phyloP scores from a whole-genome alignment of 2,888 invertebrate genomes.

The Blera fallax region DNA sequence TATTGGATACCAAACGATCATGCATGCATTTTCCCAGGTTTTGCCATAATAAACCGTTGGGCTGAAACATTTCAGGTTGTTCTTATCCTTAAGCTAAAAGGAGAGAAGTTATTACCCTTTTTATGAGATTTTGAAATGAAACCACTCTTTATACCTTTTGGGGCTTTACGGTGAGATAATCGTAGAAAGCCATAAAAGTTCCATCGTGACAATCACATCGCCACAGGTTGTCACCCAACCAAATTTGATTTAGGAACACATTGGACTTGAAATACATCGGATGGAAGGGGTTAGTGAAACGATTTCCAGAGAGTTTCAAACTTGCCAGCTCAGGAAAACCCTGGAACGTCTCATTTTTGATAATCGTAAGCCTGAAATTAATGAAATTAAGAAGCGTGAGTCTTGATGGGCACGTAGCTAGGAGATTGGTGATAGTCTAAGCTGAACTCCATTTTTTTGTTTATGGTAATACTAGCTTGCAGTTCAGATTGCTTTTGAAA shows the following conservation, averaged over 20 bases:
- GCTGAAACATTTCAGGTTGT: slow-evolving; percentile 85
- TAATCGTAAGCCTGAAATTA: slow-evolving; percentile 84
- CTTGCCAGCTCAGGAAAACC: slow-evolving; percentile 85
- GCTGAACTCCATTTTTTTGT: too few relatives aligned
- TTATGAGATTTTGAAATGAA: not conserved
- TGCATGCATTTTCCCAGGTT: slow-evolving; percentile 88
- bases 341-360: slow-evolving; percentile 86
- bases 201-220: slow-evolving; percentile 87
- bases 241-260: slow-evolving; percentile 84
- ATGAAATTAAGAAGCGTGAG: not conserved
- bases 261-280: slow-evolving; percentile 85
- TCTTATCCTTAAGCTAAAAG: slow-evolving; percentile 78
- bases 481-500: too few relatives aligned
- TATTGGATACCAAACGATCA: slow-evolving; percentile 84
- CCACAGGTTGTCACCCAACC: slow-evolving; percentile 89
- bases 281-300: slow-evolving; percentile 85
- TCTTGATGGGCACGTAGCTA: not conserved
- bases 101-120: not conserved
- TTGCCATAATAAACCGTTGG: slow-evolving; percentile 85
- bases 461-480: too few relatives aligned
- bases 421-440: not conserved
- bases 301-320: slow-evolving; percentile 87
- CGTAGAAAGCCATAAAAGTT: slow-evolving; percentile 85
- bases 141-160: slow-evolving; percentile 78
- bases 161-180: slow-evolving; percentile 84